A percentile compares a stretch with the other conserved stretches of the same genome.
Conservation (phyloP, 2,113 vertebrate species). For the Lophochroa leadbeateri region DNA sequence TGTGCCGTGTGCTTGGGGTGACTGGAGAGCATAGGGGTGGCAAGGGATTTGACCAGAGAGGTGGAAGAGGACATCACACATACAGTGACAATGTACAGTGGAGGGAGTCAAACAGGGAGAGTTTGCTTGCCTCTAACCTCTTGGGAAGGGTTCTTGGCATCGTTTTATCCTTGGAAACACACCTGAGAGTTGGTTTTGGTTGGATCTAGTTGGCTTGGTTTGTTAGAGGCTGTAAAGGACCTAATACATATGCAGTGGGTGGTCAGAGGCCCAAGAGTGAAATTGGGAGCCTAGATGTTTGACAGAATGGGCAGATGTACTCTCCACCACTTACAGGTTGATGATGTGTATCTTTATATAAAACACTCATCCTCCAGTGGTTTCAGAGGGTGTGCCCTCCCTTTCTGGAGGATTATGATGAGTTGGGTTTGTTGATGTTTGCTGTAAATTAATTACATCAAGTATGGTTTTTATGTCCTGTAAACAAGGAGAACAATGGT, state of each 20-base stretch:
- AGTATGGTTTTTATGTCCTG: neutral
- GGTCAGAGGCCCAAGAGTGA: neutral
- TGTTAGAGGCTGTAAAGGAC: neutral
- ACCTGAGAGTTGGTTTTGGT: neutral
- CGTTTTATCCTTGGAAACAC: neutral
- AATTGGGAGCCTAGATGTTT: neutral
- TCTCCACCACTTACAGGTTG: neutral
- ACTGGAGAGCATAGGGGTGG: no score
- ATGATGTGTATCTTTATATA: neutral
- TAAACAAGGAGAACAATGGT: conserved; percentile 7
- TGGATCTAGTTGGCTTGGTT: neutral
- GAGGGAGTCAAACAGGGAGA: neutral
- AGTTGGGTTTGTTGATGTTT: neutral
- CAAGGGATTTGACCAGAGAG: neutral
- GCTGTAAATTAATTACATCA: neutral
- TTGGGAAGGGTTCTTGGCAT: neutral
- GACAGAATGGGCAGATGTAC: neutral
- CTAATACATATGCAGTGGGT: fast-evolving
- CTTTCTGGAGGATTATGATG: neutral
- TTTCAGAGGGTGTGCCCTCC: neutral
- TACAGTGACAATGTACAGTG: fast-evolving
- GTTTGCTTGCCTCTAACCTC: neutral
- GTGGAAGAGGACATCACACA: neutral
- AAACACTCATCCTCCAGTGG: neutral
- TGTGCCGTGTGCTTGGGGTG: fast-evolving